Evolutionary conservation across 1,140 invertebrate genomes (phyloP).

Genomic region (Zophobas morio): DNA sequence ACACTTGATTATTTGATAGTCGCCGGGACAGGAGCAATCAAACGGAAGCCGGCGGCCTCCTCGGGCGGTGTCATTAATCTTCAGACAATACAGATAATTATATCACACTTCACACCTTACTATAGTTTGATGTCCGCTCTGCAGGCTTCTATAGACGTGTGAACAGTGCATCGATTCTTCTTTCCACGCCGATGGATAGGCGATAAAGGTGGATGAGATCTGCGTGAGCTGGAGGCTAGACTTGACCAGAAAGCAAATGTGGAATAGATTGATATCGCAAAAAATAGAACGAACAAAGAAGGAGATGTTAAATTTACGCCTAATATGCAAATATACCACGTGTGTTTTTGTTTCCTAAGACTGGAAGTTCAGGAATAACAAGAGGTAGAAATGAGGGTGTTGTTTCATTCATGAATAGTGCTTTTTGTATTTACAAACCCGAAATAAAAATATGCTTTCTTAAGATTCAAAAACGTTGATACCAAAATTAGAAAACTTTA

Average conservation of each 20-base stretch:
- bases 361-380: no score
- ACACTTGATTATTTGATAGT: slow-evolving; percentile 58
- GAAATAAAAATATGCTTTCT: no score
- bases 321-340: no score
- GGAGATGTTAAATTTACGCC: no score
- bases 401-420: no score
- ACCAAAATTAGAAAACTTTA: no score
- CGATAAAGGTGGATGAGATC: background rate
- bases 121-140: slow-evolving; percentile 31
- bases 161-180: background rate
- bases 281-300: no score
- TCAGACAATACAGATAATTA: slow-evolving; percentile 59
- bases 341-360: no score
- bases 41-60: slow-evolving; percentile 57
- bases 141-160: slow-evolving; percentile 26
- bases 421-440: no score
- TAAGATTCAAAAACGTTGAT: no score
- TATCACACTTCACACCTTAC: slow-evolving; percentile 52
- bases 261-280: background rate
- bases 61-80: slow-evolving; percentile 57
- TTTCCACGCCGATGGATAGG: background rate
- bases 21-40: slow-evolving; percentile 53
- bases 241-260: background rate
- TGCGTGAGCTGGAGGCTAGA: background rate
- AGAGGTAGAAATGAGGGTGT: no score